Base-by-base conservation (phyloP, 2,797 vertebrate species). In the Uromys caudimaculatus region DNA sequence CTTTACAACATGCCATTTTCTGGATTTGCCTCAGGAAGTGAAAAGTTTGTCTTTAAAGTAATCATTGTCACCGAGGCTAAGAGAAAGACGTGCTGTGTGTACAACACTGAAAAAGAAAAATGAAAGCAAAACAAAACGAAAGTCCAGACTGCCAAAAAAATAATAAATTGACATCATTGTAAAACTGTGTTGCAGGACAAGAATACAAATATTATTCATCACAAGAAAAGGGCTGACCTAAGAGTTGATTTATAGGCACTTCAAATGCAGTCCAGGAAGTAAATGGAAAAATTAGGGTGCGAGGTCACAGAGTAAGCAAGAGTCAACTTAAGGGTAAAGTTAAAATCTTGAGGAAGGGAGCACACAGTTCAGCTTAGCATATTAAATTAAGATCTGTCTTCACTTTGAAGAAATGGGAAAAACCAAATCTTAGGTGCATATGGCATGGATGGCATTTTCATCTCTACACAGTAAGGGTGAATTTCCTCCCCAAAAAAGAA, bases 201-300 rank as follows among this genome's bases (percentile, higher is more conserved):
- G 97, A 98, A 97, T 27, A 87, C 97, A 96, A 97, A 95, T 90
- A 96, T 94, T 97, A 95, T 97, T 94, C 87, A 89, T 32, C 50
- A 14, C 32, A 95, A 98, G 95, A 90, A 93, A 94, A 86, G 96
- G 58, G 85, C 79, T 97, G 96, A 12, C 90, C 81, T 92, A 93
- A 94, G 67, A 95, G 32, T 95, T 29, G 60, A 91, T 76, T 97
- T 93, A 87, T 17, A 82, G 67, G 38, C 67, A 95, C 96, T 94
- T 89, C 82, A 95, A 96, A 50, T 76, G 92, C 93, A 92, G 94
- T 93, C 87, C 95, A 95, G 94, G 82, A 98, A 98, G 97, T 60
- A 96, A 97, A 97, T 0, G 60, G 94, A 93, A 97, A 98, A 96
- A 87, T 41, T 52, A 91, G 24, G 47, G 92, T 95, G 96, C 11